Percentiles rank a stretch among this genome's conserved stretches.
These are phyloP conservation scores for Vipera ursinii DNA, from an alignment of 2,797 vertebrate genomes.

Conservation along the genomic window DNA sequence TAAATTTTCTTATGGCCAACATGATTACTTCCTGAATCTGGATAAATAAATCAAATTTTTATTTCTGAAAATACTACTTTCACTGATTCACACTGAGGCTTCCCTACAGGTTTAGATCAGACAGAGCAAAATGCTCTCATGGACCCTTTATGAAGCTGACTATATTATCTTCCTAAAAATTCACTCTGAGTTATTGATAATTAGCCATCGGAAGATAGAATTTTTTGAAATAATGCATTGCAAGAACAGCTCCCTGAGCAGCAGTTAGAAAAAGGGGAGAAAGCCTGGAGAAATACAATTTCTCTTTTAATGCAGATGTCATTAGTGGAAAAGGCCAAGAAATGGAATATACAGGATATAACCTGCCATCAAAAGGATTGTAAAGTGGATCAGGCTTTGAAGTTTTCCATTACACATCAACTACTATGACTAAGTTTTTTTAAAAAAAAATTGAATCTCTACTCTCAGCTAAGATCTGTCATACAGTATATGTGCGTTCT, in stretches of 20 bases:
- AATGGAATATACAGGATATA: slow-evolving; percentile 16
- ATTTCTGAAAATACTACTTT: background rate
- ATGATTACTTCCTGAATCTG: background rate
- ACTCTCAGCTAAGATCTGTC: background rate
- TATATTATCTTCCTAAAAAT: slow-evolving; percentile 9
- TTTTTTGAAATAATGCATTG: background rate
- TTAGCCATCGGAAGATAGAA: background rate
- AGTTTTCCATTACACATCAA: slow-evolving; percentile 4
- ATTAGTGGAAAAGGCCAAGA: background rate
- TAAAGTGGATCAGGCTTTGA: slow-evolving; percentile 23
- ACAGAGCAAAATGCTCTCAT: background rate
- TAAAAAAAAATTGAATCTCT: slow-evolving; percentile 7
- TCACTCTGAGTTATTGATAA: slow-evolving; percentile 1
- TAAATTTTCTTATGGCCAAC: background rate
- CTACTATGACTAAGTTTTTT: background rate
- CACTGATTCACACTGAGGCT: background rate
- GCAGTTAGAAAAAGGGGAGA: slow-evolving; percentile 2
- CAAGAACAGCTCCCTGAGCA: background rate
- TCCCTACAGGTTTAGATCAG: background rate
- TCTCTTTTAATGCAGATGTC: slow-evolving; percentile 24
- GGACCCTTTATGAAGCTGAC: background rate
- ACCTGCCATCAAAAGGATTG: slow-evolving; percentile 21
- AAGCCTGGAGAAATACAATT: slow-evolving; percentile 11
- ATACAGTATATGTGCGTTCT: background rate
- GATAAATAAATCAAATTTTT: background rate